phyloP scores from a whole-genome alignment of 2,888 invertebrate genomes.

The Dusona sp. region DNA sequence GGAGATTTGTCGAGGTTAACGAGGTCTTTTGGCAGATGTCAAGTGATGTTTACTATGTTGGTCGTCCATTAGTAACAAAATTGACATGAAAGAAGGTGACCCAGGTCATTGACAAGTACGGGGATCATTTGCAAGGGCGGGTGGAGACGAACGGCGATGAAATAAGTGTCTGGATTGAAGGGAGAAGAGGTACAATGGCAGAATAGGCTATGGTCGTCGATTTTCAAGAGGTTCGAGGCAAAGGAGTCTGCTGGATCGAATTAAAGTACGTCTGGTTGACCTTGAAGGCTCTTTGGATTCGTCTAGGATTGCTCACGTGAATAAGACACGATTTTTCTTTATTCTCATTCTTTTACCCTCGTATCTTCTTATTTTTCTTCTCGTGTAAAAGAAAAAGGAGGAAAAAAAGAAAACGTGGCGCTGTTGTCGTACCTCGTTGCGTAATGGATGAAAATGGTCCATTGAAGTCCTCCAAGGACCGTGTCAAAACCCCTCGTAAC shows the following conservation, averaged over 20 bases:
- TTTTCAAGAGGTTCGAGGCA: conserved; percentile 50
- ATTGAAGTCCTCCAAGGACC: conserved; percentile 74
- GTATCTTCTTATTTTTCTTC: conserved; percentile 4
- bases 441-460: conserved; percentile 80
- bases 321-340: conserved; percentile 42
- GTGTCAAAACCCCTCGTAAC: conserved; percentile 79
- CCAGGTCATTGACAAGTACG: conserved; percentile 67
- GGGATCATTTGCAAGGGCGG: conserved; percentile 32
- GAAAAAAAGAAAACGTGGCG: conserved; percentile 27
- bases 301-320: conserved; percentile 39
- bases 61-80: conserved; percentile 29
- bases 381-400: neutral
- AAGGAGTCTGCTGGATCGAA: conserved; percentile 52
- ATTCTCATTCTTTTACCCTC: neutral
- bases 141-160: conserved; percentile 16
- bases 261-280: conserved; percentile 52
- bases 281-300: neutral
- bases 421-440: conserved; percentile 81
- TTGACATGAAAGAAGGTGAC: conserved; percentile 10
- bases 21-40: neutral
- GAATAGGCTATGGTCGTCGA: conserved; percentile 37
- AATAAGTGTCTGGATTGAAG: conserved; percentile 44
- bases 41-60: conserved; percentile 6
- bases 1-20: neutral
- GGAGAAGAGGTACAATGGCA: conserved; percentile 43